phyloP scores from a whole-genome alignment of 2,113 vertebrate species.

The Erythrolamprus reginae region DNA sequence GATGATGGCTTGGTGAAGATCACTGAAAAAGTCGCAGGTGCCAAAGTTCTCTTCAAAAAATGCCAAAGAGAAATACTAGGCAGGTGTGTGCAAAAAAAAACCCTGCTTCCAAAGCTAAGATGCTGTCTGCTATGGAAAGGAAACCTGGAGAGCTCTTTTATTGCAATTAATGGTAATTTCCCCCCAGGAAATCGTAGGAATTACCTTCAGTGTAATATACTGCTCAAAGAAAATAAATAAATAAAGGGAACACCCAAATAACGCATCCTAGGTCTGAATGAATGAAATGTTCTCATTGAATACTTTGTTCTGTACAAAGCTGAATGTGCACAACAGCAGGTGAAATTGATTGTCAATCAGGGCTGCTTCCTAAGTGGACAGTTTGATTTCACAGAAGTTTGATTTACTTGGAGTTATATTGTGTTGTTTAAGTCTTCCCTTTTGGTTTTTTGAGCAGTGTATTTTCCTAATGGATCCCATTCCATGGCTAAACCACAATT shows the following conservation, averaged over 20 bases:
- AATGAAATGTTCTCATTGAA: too few species aligned
- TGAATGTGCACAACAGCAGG: too few species aligned
- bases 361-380: too few species aligned
- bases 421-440: too few species aligned
- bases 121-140: background rate
- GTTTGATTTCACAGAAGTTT: too few species aligned
- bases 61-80: constrained; percentile 65
- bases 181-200: background rate
- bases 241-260: too few species aligned
- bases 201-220: background rate
- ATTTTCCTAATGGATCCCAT: background rate
- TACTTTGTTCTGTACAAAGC: too few species aligned
- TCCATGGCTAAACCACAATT: background rate
- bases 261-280: too few species aligned
- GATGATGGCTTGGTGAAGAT: constrained; percentile 43
- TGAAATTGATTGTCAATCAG: too few species aligned
- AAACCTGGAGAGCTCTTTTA: background rate
- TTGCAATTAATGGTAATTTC: background rate
- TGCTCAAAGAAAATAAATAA: too few species aligned
- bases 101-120: constrained; percentile 39
- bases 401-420: too few species aligned
- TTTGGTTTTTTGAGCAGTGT: too few species aligned
- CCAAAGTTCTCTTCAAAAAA: constrained; percentile 66
- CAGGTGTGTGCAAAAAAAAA: constrained; percentile 37
- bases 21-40: constrained; percentile 39